These are phyloP conservation scores for Oenanthe oenanthe DNA, from an alignment of 2,113 vertebrate genomes.

Conservation along the genomic window DNA sequence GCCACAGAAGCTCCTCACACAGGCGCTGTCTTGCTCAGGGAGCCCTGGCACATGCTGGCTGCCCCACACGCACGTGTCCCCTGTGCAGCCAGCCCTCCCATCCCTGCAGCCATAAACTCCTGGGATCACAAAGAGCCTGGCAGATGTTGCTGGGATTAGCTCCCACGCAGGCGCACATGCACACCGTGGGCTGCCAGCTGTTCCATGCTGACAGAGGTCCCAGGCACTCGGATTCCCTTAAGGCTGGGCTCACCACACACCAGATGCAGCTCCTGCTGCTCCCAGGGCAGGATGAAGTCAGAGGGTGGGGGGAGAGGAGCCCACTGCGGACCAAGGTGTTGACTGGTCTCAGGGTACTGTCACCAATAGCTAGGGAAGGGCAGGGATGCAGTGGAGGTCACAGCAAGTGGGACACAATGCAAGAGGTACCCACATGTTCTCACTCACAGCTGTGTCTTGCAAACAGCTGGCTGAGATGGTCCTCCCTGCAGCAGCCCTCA, in stretches of 20 bases:
- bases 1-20: not conserved
- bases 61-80: not conserved
- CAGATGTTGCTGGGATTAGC: conserved; percentile 55
- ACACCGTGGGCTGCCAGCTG: not conserved
- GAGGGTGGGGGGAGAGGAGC: not conserved
- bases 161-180: not conserved
- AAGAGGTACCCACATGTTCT: accelerated
- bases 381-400: not conserved
- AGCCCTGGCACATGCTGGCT: not conserved
- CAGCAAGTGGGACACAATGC: not conserved
- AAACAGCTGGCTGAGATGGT: not conserved
- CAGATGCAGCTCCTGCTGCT: not conserved
- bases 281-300: not conserved
- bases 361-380: not conserved
- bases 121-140: not conserved
- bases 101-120: not conserved
- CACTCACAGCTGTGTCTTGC: not conserved
- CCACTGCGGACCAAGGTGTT: not conserved
- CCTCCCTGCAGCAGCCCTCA: not conserved
- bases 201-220: accelerated
- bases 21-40: not conserved
- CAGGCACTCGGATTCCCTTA: accelerated
- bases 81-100: not conserved
- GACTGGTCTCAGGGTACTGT: not conserved
- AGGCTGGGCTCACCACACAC: accelerated